Evolutionary conservation across 2,888 invertebrate genomes (phyloP), one percentile per base, ranked within the genome.

Genomic region (Nomada ruficornis): DNA sequence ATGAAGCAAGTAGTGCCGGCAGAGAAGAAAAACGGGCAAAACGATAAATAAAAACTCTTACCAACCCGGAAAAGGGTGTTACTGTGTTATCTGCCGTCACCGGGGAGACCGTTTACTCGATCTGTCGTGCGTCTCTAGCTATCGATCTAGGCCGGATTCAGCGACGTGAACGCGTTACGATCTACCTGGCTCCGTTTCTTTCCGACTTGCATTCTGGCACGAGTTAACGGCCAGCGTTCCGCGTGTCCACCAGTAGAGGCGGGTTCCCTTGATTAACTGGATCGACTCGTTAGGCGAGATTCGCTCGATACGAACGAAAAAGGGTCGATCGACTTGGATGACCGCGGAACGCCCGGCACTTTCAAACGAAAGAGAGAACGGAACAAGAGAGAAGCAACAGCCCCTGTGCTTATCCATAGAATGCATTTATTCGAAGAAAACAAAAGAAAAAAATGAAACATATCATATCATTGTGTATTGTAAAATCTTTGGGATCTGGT

Each of bases 1-100:
- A 26, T 79, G 73, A 81, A 20, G 79, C 55, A 18, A 18, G 10
- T 11, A 29, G 44, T 13, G 10, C 3, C 11, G 23, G 11, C 13
- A 63, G 44, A 70, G 57, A 72, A 68, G 64, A 59, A 74, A 57
- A 57, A 7, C 29, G 7, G 29, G 29, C 29, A 80, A 80, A 80
- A 79, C 60, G 55, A 57, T 9, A 54, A 73, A 76, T 74, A 80
- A 47, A 78, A 90, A 89, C 82, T 91, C 93, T 93, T 93, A 93
- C 93, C 93, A 92, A 92, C 84, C 84, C 76, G 44, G 57, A 52
- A 54, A 89, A 93, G 88, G 80, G 87, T 88, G 92, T 93, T 93
- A 93, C 92, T 90, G 89, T 91, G 91, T 93, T 93, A 93, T 93
- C 93, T 87, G 91, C 93, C 93, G 88, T 91, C 92, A 92, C 92